Conservation (phyloP, 2,888 invertebrate genomes). For the Tryphoninae sp. region DNA sequence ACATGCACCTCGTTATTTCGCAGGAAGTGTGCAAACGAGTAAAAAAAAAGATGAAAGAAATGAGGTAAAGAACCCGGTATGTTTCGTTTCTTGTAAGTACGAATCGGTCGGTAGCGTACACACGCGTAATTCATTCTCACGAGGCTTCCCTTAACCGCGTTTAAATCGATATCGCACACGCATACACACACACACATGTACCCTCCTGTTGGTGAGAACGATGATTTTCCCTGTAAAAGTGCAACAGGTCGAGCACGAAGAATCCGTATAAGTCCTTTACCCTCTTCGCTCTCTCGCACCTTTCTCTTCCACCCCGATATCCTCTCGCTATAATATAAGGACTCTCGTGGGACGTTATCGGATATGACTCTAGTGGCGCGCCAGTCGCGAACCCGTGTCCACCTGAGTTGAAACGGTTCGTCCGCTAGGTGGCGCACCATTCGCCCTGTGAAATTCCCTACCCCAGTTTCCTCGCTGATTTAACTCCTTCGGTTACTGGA, state of each 20-base stretch:
- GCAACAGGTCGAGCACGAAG: conserved; percentile 54
- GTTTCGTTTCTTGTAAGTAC: conserved; percentile 51
- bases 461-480: conserved; percentile 21
- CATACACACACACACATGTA: neutral
- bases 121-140: conserved; percentile 65
- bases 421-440: conserved; percentile 62
- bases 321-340: conserved; percentile 71
- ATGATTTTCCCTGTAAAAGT: conserved; percentile 39
- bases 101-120: conserved; percentile 59
- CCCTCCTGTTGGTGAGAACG: neutral
- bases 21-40: conserved; percentile 38
- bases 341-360: conserved; percentile 75
- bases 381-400: conserved; percentile 14
- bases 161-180: conserved; percentile 49
- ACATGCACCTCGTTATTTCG: conserved; percentile 60
- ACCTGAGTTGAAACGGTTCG: conserved; percentile 12
- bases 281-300: conserved; percentile 58
- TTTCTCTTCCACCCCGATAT: conserved; percentile 37
- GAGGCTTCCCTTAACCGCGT: conserved; percentile 58
- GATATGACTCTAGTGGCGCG: conserved; percentile 67
- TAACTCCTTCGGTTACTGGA: conserved; percentile 30
- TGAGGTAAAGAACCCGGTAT: conserved; percentile 11
- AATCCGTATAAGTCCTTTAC: conserved; percentile 73
- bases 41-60: conserved; percentile 37
- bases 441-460: conserved; percentile 68